Conservation (phyloP, 2,113 vertebrate species). For the Stigmatopora nigra region DNA sequence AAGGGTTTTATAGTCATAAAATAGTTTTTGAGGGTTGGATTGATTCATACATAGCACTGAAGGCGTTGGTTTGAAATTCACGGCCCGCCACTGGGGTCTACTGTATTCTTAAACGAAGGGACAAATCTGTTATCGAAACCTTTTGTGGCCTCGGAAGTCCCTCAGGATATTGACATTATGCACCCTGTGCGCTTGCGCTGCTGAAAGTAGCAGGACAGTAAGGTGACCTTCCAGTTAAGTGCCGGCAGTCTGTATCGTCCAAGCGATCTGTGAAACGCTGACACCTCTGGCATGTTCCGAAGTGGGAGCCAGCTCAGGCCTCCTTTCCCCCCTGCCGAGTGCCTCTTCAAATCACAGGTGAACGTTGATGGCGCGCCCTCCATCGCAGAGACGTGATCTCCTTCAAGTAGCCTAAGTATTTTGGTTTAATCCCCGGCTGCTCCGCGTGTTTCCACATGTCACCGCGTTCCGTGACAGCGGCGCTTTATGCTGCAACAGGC, state of each 20-base stretch:
- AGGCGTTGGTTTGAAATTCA: no score
- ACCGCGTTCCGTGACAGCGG: slow-evolving; percentile 34
- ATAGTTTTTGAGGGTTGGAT: no score
- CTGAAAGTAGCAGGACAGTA: slow-evolving; percentile 50
- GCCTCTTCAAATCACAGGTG: slow-evolving; percentile 46
- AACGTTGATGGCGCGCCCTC: slow-evolving; percentile 20
- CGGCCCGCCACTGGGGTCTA: slow-evolving; percentile 4
- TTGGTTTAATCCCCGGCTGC: slow-evolving; percentile 35
- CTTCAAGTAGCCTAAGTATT: slow-evolving; percentile 25
- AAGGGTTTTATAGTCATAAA: no score
- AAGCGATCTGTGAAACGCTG: slow-evolving; percentile 59
- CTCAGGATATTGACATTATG: slow-evolving; percentile 27
- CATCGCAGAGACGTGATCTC: slow-evolving; percentile 16
- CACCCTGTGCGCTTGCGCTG: slow-evolving; percentile 6
- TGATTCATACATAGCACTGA: no score
- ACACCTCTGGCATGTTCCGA: slow-evolving; percentile 63
- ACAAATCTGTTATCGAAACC: slow-evolving; percentile 18
- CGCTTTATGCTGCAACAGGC: slow-evolving; percentile 23
- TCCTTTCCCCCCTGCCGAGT: slow-evolving; percentile 40
- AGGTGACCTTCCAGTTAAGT: slow-evolving; percentile 54
- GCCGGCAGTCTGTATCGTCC: slow-evolving; percentile 54
- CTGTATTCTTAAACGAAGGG: slow-evolving; percentile 18
- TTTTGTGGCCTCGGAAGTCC: slow-evolving; percentile 30
- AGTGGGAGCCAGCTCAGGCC: slow-evolving; percentile 38
- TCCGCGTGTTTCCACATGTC: slow-evolving; percentile 34